Percentiles rank a stretch among this genome's conserved stretches.
These are phyloP conservation scores for Cylas formicarius DNA, from an alignment of 1,140 invertebrate species.

Conservation along the genomic window DNA sequence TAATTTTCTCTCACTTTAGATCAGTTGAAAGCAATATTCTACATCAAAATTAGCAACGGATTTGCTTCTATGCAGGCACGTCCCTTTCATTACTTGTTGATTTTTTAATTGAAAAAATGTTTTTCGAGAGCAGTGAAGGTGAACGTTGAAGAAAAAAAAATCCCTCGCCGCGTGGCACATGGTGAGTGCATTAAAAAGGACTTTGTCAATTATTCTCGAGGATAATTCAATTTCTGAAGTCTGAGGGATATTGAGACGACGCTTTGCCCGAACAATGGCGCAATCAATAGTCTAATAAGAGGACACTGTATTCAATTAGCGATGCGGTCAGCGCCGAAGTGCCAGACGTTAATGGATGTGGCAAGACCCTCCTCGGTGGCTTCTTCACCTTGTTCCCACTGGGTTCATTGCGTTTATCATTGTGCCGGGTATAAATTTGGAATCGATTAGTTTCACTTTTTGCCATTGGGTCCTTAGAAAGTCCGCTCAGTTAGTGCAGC, in stretches of 20 bases:
- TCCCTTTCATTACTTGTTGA: constrained; percentile 30
- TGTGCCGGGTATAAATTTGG: no score
- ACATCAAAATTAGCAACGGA: constrained; percentile 6
- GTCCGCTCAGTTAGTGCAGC: no score
- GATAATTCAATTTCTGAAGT: constrained; percentile 32
- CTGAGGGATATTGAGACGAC: constrained; percentile 10
- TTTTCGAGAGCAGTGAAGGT: no score
- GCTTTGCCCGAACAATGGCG: constrained; percentile 38
- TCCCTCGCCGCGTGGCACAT: constrained; percentile 18
- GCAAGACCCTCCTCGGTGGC: no score
- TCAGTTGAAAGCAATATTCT: neutral
- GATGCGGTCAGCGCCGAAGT: constrained; percentile 37
- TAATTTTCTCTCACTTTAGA: no score
- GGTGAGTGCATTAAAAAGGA: constrained; percentile 12
- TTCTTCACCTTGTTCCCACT: no score
- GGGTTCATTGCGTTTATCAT: no score
- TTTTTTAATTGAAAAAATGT: no score
- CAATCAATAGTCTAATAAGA: constrained; percentile 45
- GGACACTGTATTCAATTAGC: constrained; percentile 45
- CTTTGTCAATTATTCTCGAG: constrained; percentile 38
- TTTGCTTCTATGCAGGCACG: constrained; percentile 16
- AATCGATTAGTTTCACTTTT: no score
- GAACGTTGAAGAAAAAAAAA: constrained; percentile 7
- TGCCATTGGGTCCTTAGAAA: no score
- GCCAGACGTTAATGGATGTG: no score